Base-by-base conservation (phyloP, 2,888 invertebrate genomes). In the Kryphioiulus occultus region DNA sequence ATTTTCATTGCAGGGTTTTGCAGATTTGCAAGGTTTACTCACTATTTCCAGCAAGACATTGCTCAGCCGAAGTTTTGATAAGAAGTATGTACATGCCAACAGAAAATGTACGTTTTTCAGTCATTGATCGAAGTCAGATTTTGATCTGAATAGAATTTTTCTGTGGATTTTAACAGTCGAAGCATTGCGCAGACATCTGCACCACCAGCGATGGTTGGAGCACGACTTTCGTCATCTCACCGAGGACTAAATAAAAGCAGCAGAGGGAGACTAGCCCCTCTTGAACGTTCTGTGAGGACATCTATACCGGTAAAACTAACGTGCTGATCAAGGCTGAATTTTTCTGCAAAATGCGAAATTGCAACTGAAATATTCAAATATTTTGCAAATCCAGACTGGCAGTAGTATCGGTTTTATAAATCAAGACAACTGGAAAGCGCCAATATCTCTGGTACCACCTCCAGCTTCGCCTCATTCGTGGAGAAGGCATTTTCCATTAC, bases 21-120 rank as follows among this genome's bases (percentile, higher is more conserved):
- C 39, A 39, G 85, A 85, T 85, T n/a, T 85, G 39, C 85, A 85
- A 85, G 44, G 85, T 44, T 85, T 85, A 44, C 85, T 85, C 12
- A 85, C 85, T 44, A 85, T 85, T 35, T 85, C 85, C 1, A 85
- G 85, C 26, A 85, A 85, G 32, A 85, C 85, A 22, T 35, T 85
- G 85, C 85, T 42, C 5, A 44, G 44, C 22, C n/a, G 85, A n/a
- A 85, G 26, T 26, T 12, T 44, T 39, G 85, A 85, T 10, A 85
- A 85, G 17, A 78, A 30, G 78, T 78, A 78, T 78, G 78, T 30
- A n/a, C 7, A 22, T 68, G 30, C 78, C 1, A 15, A 15, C 26
- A 26, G 26, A 26, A 68, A 9, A 5, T 44, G 44, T 12, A 15
- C 44, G 9, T 44, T 44, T 44, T 12, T 44, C 15, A 12, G 44